Conservation (phyloP, 2,888 invertebrate species). For the Ophion costatus region DNA sequence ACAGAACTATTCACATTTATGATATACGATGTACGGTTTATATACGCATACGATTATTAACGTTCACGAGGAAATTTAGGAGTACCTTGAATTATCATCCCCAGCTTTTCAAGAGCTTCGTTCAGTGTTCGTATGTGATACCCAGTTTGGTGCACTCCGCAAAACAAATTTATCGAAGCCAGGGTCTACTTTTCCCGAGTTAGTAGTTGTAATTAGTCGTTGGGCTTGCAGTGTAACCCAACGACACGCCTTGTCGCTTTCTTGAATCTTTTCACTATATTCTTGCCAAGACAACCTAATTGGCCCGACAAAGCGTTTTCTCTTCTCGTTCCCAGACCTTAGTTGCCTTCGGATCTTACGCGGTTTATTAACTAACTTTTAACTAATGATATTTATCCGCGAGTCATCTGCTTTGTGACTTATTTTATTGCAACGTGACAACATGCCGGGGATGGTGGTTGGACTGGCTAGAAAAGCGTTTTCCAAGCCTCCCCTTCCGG, state of each 20-base stretch:
- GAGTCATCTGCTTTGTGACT: neutral
- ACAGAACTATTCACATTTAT: too few relatives aligned
- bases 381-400: slow-evolving; percentile 6
- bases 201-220: slow-evolving; percentile 1
- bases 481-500: neutral
- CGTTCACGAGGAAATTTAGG: neutral
- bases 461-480: neutral
- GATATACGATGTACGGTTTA: neutral
- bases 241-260: slow-evolving; percentile 2
- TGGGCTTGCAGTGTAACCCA: neutral
- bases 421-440: neutral
- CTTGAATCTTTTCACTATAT: slow-evolving; percentile 27
- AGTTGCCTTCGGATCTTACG: neutral
- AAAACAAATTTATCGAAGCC: slow-evolving; percentile 75
- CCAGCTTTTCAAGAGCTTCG: slow-evolving; percentile 29
- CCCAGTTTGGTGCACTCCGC: slow-evolving; percentile 54
- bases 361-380: neutral
- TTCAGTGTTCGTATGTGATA: neutral
- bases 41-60: neutral
- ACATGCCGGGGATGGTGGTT: neutral
- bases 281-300: slow-evolving; percentile 22
- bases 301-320: slow-evolving; percentile 19
- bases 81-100: slow-evolving; percentile 18
- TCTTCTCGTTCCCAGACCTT: neutral
- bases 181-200: slow-evolving; percentile 17